phyloP scores from a whole-genome alignment of 2,888 invertebrate genomes.

The Dryobota labecula region DNA sequence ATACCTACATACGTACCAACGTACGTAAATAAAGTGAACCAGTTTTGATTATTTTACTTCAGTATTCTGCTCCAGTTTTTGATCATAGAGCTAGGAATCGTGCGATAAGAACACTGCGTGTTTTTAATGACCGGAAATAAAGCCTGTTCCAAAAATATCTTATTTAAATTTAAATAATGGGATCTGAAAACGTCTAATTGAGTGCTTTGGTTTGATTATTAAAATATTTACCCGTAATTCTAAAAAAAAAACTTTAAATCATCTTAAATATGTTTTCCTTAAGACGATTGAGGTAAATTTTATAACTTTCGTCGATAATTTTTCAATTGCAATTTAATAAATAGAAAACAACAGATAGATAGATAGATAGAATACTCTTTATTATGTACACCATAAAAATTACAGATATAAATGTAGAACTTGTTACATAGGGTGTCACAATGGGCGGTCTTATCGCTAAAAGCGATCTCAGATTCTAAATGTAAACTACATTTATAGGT shows the following conservation, averaged over 20 bases:
- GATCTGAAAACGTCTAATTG: background rate
- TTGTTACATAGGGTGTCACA: too few relatives aligned
- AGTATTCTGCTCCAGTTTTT: conserved; percentile 59
- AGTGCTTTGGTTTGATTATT: too few relatives aligned
- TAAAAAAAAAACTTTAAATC: too few relatives aligned
- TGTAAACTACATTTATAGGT: too few relatives aligned
- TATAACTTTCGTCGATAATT: background rate
- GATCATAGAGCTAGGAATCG: conserved; percentile 31
- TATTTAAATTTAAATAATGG: background rate
- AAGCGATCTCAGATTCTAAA: too few relatives aligned
- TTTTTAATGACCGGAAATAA: background rate
- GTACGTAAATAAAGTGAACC: conserved; percentile 42
- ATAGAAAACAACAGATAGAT: too few relatives aligned
- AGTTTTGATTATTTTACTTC: conserved; percentile 51
- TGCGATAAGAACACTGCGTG: background rate
- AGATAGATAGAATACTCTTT: too few relatives aligned
- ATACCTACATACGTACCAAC: background rate
- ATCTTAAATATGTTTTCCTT: background rate
- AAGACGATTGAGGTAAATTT: too few relatives aligned
- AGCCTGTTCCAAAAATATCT: background rate
- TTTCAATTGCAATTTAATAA: background rate
- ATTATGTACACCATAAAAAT: too few relatives aligned
- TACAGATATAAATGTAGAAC: too few relatives aligned
- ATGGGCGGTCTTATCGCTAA: too few relatives aligned
- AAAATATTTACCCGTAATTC: too few relatives aligned